Conservation (phyloP, 2,113 vertebrate species). For the Neomonachus schauinslandi region DNA sequence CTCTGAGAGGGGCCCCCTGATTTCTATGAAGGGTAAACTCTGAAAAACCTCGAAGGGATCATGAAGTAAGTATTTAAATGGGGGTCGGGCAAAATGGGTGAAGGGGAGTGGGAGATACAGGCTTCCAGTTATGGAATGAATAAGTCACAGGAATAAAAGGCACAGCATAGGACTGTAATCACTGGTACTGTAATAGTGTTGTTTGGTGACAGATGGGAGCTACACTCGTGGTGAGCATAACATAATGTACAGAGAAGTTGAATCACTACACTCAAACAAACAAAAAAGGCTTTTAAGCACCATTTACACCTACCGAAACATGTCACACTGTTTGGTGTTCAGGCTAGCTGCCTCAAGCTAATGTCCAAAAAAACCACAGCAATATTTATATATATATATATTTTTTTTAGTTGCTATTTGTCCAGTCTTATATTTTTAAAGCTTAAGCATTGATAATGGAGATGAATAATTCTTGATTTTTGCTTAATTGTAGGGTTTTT, state of each 20-base stretch:
- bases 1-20: background rate
- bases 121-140: background rate
- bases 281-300: background rate
- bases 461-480: slow-evolving; percentile 25
- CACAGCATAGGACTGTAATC: background rate
- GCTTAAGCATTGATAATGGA: background rate
- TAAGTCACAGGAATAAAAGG: background rate
- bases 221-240: background rate
- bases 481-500: slow-evolving; percentile 41
- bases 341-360: background rate
- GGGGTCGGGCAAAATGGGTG: background rate
- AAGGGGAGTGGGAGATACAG: background rate
- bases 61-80: slow-evolving; percentile 8
- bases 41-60: background rate
- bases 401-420: background rate
- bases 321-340: background rate
- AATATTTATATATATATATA: background rate
- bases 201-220: background rate
- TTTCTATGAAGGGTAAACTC: slow-evolving; percentile 33
- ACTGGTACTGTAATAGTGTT: background rate
- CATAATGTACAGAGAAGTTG: background rate
- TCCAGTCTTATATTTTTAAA: slow-evolving; percentile 23
- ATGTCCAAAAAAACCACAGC: background rate
- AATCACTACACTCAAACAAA: background rate
- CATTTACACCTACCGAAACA: slow-evolving; percentile 6